Evolutionary conservation across 1,140 invertebrate genomes (phyloP), one percentile per base, ranked within the genome.

Genomic region (Pectinophora gossypiella): DNA sequence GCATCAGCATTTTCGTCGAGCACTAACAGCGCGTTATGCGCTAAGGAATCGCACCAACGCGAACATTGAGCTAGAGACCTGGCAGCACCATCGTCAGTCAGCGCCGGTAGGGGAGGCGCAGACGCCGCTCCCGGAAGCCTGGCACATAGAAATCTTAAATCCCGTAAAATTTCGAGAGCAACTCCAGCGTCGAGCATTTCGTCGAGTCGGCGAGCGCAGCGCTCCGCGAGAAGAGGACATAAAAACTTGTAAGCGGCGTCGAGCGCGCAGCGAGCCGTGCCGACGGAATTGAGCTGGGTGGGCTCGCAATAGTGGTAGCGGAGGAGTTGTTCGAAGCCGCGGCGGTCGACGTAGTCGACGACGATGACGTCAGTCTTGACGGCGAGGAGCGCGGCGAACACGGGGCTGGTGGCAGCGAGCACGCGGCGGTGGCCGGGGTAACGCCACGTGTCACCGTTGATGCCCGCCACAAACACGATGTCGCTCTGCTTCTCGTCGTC

Each of bases 221-320:
- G 72, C 42, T 89, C 78, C 12, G 91, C 90, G 7, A 94, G 81
- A 21, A 89, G 90, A 1, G 89, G 87, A 51, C 93, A 92, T 3
- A 93, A 76, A 59, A 93, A 94, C 54, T 93, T 91, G 63, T 93
- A 91, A 4, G 92, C 91, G 0, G 91, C 91, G 62, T 93, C 90
- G 0, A 94, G 87, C 0, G 93, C 91, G 5, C 87, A 87, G 13
- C 93, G 76, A 7, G 92, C 92, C 0, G 91, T 92, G 0, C 84
- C 80, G 1, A 93, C 90, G 0, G 92, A 91, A 47, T 91, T 90
- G 19, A 94, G 87, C 21, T 89, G 85, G 5, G 92, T 89, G 0
- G 90, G 86, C 36, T 93, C 89, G 19, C 89, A 90, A 62, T 92
- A 91, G 46, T 93, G 79, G 63, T 90, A 92, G 85, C 90, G 91